Conservation (phyloP, 2,113 vertebrate species). For the Cnemophilus loriae region DNA sequence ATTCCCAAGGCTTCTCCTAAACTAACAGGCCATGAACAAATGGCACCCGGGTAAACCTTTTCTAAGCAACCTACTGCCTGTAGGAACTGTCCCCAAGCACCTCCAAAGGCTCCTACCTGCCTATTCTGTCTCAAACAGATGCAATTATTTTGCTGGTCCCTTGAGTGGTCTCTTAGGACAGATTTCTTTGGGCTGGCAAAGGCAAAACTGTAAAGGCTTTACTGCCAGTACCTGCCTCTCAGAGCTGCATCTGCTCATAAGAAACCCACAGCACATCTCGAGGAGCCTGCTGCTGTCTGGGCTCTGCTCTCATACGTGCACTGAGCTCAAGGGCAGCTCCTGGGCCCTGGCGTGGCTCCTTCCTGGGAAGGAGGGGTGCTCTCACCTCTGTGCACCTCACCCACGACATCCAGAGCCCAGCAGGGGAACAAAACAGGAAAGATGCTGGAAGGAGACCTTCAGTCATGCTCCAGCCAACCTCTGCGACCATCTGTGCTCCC, state of each 20-base stretch:
- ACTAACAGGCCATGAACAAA: neutral
- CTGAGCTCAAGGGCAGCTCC: neutral
- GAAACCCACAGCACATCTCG: neutral
- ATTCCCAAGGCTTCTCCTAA: neutral
- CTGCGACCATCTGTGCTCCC: neutral
- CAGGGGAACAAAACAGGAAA: neutral
- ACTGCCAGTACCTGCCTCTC: neutral
- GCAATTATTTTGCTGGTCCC: neutral
- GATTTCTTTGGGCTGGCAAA: neutral
- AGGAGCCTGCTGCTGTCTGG: neutral
- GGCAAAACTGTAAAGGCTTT: neutral
- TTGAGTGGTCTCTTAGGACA: neutral
- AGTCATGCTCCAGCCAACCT: neutral
- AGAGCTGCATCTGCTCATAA: neutral
- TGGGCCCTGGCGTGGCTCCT: rapidly evolving
- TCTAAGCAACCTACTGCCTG: neutral
- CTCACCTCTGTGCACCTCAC: neutral
- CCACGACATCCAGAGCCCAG: neutral
- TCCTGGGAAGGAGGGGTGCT: neutral
- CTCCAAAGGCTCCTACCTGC: neutral
- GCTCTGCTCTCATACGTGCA: neutral
- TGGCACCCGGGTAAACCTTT: neutral
- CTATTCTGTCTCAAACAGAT: neutral
- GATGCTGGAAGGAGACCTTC: neutral
- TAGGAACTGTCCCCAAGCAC: neutral